These are phyloP conservation scores for Xestia ashworthii DNA, from an alignment of 2,888 invertebrate genomes.

Conservation along the genomic window DNA sequence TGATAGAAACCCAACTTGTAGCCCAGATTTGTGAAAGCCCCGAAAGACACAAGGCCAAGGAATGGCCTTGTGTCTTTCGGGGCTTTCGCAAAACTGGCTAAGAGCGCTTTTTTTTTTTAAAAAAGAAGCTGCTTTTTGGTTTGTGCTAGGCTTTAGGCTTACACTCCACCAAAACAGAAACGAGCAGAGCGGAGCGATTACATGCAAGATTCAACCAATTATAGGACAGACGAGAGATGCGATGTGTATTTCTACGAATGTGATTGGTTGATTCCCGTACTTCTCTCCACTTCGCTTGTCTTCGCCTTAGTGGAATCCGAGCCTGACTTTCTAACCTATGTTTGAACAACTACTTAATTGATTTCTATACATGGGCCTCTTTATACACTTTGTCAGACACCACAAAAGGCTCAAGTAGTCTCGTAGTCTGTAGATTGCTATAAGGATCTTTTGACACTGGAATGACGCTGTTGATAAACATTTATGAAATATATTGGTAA, in stretches of 20 bases:
- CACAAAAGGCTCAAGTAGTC: neutral
- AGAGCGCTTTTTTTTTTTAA: neutral
- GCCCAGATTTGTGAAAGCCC: too few relatives aligned
- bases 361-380: neutral
- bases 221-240: neutral
- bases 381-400: neutral
- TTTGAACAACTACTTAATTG: neutral
- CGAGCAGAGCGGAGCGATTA: neutral
- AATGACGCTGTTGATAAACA: neutral
- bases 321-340: neutral
- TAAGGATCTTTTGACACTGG: neutral
- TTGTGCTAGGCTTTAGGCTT: neutral
- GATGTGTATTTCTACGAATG: neutral
- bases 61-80: too few relatives aligned
- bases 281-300: neutral
- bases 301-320: neutral
- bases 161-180: neutral
- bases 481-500: neutral
- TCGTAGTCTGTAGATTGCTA: constrained; percentile 17
- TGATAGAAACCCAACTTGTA: too few relatives aligned
- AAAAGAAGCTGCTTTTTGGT: neutral
- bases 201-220: neutral
- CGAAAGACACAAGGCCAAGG: too few relatives aligned
- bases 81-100: neutral
- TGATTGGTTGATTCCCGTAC: neutral